Evolutionary conservation across 2,797 vertebrate genomes (phyloP).

Genomic region (Tarsius wallacei): DNA sequence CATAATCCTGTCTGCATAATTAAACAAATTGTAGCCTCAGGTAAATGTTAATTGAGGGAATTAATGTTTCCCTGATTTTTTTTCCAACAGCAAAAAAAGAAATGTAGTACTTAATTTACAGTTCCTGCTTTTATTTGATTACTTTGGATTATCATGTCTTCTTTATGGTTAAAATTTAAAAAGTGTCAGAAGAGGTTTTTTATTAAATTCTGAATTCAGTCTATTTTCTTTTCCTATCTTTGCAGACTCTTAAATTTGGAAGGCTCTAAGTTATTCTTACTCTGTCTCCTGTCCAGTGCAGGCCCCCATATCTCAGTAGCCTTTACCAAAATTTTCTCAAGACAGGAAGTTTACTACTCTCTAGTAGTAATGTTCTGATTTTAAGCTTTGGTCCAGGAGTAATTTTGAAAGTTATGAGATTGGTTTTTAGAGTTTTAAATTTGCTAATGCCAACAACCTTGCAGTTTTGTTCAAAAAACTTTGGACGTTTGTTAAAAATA

Average conservation of each 20-base stretch:
- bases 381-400: conserved; percentile 53
- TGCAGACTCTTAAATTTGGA: background rate
- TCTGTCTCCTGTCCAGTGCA: background rate
- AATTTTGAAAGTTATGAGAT: conserved; percentile 58
- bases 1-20: conserved; percentile 39
- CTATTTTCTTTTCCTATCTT: background rate
- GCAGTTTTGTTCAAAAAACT: conserved; percentile 59
- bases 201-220: conserved; percentile 34
- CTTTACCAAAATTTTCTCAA: conserved; percentile 55
- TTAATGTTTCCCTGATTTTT: conserved; percentile 61
- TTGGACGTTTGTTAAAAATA: conserved; percentile 60
- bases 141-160: conserved; percentile 39
- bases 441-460: background rate
- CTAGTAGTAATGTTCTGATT: conserved; percentile 32
- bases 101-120: conserved; percentile 40
- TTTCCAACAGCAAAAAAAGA: conserved; percentile 30
- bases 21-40: conserved; percentile 51
- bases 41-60: conserved; percentile 63
- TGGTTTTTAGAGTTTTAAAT: conserved; percentile 66
- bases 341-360: background rate
- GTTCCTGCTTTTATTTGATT: conserved; percentile 53
- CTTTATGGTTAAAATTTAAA: conserved; percentile 59
- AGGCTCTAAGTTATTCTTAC: background rate
- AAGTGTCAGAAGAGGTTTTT: background rate
- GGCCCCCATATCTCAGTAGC: background rate